phyloP scores from a whole-genome alignment of 1,140 invertebrate species.

The Leguminivora glycinivorella region DNA sequence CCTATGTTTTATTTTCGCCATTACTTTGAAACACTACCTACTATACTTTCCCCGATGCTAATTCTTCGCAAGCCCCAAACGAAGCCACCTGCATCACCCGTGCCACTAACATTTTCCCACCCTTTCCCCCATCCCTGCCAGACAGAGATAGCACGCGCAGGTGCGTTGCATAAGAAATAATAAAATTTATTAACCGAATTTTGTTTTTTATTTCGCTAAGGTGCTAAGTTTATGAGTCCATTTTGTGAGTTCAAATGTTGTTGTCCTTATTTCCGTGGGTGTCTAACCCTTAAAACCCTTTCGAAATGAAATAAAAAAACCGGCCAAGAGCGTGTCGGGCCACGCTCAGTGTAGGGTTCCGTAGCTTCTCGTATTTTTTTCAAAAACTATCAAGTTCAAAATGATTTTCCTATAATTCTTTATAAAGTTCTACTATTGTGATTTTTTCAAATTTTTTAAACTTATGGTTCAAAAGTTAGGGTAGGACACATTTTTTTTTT shows the following conservation, averaged over 20 bases:
- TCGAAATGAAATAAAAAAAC: neutral
- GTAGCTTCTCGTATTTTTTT: too few species aligned
- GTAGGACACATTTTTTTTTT: too few species aligned
- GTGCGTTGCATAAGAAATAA: neutral
- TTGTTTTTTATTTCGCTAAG: neutral
- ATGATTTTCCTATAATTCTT: too few species aligned
- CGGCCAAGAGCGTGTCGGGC: too few species aligned
- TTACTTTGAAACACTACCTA: neutral
- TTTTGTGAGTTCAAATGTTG: slow-evolving; percentile 6
- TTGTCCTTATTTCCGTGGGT: neutral
- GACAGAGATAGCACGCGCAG: neutral
- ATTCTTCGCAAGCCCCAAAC: neutral
- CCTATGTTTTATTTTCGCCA: too few species aligned
- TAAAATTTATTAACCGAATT: slow-evolving; percentile 13
- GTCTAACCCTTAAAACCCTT: neutral
- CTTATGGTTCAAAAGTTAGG: too few species aligned
- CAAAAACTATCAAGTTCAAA: too few species aligned
- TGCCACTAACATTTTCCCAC: neutral
- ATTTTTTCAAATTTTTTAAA: too few species aligned
- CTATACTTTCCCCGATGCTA: neutral
- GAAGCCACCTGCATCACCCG: slow-evolving; percentile 2
- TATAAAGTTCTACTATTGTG: too few species aligned
- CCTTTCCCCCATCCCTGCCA: neutral
- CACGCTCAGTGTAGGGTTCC: too few species aligned
- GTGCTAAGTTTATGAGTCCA: neutral